Evolutionary conservation across 2,113 vertebrate species (phyloP).

Genomic region (Sturnus vulgaris): DNA sequence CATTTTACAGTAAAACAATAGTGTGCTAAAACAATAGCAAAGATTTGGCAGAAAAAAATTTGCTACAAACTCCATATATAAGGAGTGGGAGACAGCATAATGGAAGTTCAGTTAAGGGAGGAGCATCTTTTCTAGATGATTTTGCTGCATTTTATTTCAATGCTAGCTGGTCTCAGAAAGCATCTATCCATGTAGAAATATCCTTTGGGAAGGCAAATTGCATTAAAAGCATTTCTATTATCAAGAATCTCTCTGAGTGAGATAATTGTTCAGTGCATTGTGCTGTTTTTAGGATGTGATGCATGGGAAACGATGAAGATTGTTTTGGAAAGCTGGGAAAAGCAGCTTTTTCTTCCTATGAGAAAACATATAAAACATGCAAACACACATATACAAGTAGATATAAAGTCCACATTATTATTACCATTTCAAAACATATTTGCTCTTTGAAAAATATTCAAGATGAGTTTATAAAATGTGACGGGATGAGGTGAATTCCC

Average conservation of each 20-base stretch:
- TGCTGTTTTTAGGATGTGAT: neutral
- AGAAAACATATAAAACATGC: neutral
- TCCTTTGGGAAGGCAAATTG: conserved; percentile 2
- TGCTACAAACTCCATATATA: neutral
- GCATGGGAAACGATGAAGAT: neutral
- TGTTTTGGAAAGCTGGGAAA: conserved; percentile 35
- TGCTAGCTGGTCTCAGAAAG: neutral
- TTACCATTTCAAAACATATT: neutral
- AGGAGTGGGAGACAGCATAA: neutral
- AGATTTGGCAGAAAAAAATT: neutral
- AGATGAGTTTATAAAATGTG: neutral
- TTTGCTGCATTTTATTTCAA: neutral
- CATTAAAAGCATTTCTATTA: conserved; percentile 33
- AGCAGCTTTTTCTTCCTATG: neutral
- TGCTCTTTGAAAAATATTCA: neutral
- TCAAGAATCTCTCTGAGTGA: neutral
- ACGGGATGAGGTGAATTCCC: neutral
- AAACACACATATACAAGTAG: neutral
- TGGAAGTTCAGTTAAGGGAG: neutral
- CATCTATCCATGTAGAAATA: neutral
- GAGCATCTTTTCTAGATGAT: neutral
- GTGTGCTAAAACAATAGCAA: neutral
- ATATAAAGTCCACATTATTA: neutral
- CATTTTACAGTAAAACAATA: neutral
- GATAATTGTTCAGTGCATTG: neutral